Evolutionary conservation across 2,113 vertebrate genomes (phyloP).

Genomic region (Tragelaphus imberbis): DNA sequence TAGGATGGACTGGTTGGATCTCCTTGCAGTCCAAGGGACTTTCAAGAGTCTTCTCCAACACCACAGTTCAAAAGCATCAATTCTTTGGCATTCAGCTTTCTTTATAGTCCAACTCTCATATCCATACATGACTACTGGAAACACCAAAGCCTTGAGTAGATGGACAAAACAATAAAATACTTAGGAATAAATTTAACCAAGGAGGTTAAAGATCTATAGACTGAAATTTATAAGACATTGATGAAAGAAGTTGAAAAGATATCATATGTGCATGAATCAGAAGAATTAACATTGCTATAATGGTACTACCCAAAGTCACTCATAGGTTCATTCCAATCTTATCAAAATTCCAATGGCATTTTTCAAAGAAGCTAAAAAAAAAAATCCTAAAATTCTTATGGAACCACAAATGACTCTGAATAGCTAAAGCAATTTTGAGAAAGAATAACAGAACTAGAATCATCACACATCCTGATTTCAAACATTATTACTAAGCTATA

Average conservation of each 20-base stretch:
- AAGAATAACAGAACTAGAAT: background rate
- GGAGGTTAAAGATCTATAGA: background rate
- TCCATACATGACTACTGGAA: background rate
- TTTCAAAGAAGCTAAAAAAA: background rate
- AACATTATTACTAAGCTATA: background rate
- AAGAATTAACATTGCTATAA: background rate
- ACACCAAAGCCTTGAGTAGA: background rate
- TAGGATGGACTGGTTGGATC: background rate
- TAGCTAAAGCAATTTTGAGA: background rate
- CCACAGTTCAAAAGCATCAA: background rate
- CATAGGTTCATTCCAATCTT: background rate
- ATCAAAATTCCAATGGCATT: background rate
- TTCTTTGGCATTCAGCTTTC: background rate
- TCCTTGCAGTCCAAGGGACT: background rate
- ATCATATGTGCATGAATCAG: background rate
- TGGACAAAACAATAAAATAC: background rate
- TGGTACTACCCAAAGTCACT: background rate
- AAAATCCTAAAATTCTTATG: background rate
- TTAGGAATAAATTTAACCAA: background rate
- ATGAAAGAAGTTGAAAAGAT: background rate
- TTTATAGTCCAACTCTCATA: background rate
- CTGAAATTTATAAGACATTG: background rate
- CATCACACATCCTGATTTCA: background rate
- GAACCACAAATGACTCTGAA: background rate
- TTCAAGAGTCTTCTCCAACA: background rate